phyloP scores from a whole-genome alignment of 2,888 invertebrate genomes.

The Hipparchia semele region DNA sequence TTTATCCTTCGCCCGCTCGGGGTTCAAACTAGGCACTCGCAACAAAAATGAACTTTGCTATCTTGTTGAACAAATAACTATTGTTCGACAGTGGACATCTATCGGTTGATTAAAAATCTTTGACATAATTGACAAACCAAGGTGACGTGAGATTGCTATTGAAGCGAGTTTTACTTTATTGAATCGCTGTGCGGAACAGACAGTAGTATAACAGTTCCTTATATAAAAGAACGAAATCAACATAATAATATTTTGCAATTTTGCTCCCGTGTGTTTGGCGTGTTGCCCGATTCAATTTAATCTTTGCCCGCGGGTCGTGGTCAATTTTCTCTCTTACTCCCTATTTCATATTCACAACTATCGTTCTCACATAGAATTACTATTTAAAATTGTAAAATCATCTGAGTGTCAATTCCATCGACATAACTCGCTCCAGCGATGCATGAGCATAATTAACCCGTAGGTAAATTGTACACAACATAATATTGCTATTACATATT shows the following conservation, averaged over 20 bases:
- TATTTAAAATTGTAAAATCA: background rate
- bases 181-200: background rate
- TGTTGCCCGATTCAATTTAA: slow-evolving; percentile 73
- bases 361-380: slow-evolving; percentile 54
- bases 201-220: slow-evolving; percentile 9
- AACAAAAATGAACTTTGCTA: too few species aligned
- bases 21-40: too few species aligned
- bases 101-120: too few species aligned
- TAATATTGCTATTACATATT: too few species aligned
- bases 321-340: slow-evolving; percentile 61
- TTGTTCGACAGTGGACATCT: too few species aligned
- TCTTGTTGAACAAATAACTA: too few species aligned
- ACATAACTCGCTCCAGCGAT: background rate
- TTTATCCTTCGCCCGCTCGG: too few species aligned
- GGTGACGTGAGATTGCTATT: too few species aligned
- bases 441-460: too few species aligned
- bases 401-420: background rate
- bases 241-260: slow-evolving; percentile 75
- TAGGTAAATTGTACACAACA: too few species aligned
- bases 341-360: slow-evolving; percentile 54
- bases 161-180: too few species aligned
- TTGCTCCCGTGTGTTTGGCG: slow-evolving; percentile 62
- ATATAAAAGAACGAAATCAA: slow-evolving; percentile 56
- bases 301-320: slow-evolving; percentile 73
- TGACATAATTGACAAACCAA: too few species aligned